Base-by-base conservation (phyloP, 1,140 invertebrate genomes). In the Delia radicum region DNA sequence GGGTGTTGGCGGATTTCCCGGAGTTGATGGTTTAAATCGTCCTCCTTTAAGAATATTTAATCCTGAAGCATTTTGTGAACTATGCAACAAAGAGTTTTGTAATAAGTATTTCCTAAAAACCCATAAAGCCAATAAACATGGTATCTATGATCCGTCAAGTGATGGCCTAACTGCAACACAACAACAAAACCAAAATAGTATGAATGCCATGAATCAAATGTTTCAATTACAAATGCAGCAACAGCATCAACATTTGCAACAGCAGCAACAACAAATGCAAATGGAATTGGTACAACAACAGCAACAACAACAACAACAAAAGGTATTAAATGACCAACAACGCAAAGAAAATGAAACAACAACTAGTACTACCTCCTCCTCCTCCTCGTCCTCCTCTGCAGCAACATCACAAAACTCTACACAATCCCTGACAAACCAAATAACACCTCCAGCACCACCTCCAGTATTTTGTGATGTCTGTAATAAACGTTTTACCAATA, bases 31-130 rank as follows among this genome's bases (percentile, higher is more conserved):
- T 65, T 84, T 89, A 2, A 88, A 90, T 48, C 86, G 90, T 8
- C 90, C 93, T 13, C 93, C 92, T 10, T 87, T 94, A 46, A 88
- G 94, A 78, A 97, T 98, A 78, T 97, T 98, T 82, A 98, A 99
- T 86, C 94, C 92, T 26, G 97, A 98, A 87, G 96, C 97, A 4
- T 99, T 97, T 85, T 98, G 97, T 86, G 94, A 96, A 80, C 89
- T 96, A 48, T 99, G 98, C 89, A 98, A 99, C 88, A 99, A 99
- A 87, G 97, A 99, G 87, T 97, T 98, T 84, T 99, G 98, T 89
- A 99, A 99, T 89, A 99, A 99, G 87, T 99, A 99, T 87, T 99
- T 99, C 86, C 89, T 99, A 3, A 98, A 99, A 87, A 99, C 97
- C 28, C 96, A 98, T 88, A 96, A 96, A 85, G 95, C 95, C 2